phyloP scores from a whole-genome alignment of 2,113 vertebrate genomes.

The Butastur rufipennis region DNA sequence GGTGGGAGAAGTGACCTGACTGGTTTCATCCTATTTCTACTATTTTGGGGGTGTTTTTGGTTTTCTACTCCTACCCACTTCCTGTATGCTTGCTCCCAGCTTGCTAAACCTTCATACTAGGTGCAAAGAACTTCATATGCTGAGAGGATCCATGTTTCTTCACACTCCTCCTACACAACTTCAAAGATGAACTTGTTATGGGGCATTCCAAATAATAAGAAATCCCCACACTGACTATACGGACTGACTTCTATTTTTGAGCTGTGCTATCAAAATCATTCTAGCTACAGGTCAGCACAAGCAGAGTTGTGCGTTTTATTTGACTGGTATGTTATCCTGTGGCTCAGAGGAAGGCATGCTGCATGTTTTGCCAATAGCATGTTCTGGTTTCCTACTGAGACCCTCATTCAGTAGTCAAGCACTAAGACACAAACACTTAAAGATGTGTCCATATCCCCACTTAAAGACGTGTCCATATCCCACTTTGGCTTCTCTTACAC shows the following conservation, averaged over 20 bases:
- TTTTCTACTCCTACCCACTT: neutral
- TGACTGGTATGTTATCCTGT: neutral
- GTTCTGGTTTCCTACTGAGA: neutral
- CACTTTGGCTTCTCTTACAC: neutral
- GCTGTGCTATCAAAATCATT: neutral
- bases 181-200: neutral
- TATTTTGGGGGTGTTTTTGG: neutral
- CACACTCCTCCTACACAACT: neutral
- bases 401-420: neutral
- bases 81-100: neutral
- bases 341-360: neutral
- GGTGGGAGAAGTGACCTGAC: neutral
- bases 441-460: fast-evolving
- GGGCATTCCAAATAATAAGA: neutral
- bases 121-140: neutral
- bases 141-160: neutral
- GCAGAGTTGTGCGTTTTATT: neutral
- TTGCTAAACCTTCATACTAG: neutral
- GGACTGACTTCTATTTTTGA: neutral
- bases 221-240: neutral
- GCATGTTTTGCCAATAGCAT: neutral
- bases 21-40: neutral
- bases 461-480: fast-evolving
- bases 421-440: neutral
- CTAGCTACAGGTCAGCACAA: neutral